Conservation (phyloP, 2,888 invertebrate species). For the Agrochola lota region DNA sequence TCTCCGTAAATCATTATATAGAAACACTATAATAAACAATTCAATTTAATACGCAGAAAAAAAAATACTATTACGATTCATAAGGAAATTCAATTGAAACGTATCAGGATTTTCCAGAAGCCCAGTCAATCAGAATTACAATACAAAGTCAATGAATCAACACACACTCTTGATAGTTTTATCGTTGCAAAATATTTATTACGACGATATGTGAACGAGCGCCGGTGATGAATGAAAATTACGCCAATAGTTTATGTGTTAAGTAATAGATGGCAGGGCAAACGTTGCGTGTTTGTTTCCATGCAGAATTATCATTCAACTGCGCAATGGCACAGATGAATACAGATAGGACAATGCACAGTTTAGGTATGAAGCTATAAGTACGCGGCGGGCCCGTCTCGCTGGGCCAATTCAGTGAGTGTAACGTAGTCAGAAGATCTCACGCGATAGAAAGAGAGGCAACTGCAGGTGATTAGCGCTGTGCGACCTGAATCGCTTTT, state of each 20-base stretch:
- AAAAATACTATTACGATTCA: constrained; percentile 45
- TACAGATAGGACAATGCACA: too few relatives aligned
- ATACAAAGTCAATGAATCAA: constrained; percentile 56
- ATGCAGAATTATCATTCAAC: constrained; percentile 21
- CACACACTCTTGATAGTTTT: constrained; percentile 52
- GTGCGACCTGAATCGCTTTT: too few relatives aligned
- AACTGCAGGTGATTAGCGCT: too few relatives aligned
- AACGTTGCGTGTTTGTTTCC: constrained; percentile 39
- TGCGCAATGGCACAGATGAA: background rate
- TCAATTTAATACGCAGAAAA: constrained; percentile 19
- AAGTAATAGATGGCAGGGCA: constrained; percentile 53
- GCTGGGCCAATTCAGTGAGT: too few relatives aligned
- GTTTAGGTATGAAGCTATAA: too few relatives aligned
- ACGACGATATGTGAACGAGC: constrained; percentile 52
- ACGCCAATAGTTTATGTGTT: constrained; percentile 44
- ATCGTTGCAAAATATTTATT: constrained; percentile 61
- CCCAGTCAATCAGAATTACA: constrained; percentile 49
- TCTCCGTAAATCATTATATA: constrained; percentile 20
- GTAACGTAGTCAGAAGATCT: too few relatives aligned
- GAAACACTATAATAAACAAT: constrained; percentile 5
- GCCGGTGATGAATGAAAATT: constrained; percentile 61
- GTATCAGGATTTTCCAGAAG: constrained; percentile 42
- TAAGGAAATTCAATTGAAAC: constrained; percentile 34
- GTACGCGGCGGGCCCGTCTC: too few relatives aligned
- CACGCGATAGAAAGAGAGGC: too few relatives aligned